Evolutionary conservation across 2,113 vertebrate species (phyloP), one percentile per base, ranked within the genome.

Genomic region (Sphaerodactylus townsendi): DNA sequence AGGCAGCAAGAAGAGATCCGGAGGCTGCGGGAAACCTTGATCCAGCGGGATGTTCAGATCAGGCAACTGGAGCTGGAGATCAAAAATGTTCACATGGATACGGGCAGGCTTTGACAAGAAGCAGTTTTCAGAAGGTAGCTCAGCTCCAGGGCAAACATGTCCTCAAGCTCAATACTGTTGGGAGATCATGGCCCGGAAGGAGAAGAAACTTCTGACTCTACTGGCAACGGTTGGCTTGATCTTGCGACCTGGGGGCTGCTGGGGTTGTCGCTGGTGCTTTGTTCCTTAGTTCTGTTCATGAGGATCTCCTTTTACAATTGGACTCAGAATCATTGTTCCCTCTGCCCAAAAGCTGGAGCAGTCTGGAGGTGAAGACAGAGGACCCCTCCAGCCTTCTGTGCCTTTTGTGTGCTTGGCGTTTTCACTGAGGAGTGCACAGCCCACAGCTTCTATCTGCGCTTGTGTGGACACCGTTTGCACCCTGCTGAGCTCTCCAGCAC

Each of bases 1-100:
- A 97, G 96, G 81, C 98, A 99, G 89, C 98, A 98, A 94, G 98
- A 98, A 46, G 98, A 99, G 91, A 99, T 99, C 91, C 96, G 97
- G 19, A 96, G 95, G 81, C 95, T 99, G 81, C 95, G 96, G 73
- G 97, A 98, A 70, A 59, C 97, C 69, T 5, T 99, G 59, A 95
- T 92, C 79, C 98, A 98, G 93, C 96, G 96, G 41, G 97, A 99
- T 39, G 93, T 99, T 28, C 96, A 94, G 82, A 94, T 99, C 85
- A 98, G 95, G 87, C 98, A 99, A 90, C 88, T 99, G 90, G 94
- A 98, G 89, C 95, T 99, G 90, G 95, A 98, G 92, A 97, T 99
- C 81, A 98, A 96, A 92, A 99, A 99, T 87, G 17, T 97, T 68
- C 91, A 74, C 79, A 95, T 39, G 91, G 81, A 87, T 33, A 87